Conservation (phyloP, 2,888 invertebrate genomes). For the Lasioglossum leucozonium region DNA sequence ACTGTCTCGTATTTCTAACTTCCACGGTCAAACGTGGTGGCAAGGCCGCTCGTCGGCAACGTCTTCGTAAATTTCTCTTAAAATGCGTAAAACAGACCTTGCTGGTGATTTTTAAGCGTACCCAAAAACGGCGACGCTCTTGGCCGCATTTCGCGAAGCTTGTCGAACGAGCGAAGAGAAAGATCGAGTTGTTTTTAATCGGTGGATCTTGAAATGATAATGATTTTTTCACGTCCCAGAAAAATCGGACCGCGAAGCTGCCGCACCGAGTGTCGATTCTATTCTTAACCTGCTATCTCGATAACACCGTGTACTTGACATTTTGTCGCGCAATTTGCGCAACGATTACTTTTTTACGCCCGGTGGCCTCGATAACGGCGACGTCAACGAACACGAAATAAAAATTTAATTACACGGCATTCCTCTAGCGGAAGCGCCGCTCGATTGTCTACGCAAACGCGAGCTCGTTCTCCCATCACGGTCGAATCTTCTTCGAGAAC, state of each 20-base stretch:
- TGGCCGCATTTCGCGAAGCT: not conserved
- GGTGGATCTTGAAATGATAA: not conserved
- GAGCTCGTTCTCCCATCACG: not conserved
- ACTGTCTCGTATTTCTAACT: not conserved
- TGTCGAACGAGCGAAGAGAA: not conserved
- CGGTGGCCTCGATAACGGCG: not conserved
- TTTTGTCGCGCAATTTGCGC: conserved; percentile 25
- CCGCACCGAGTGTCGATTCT: not conserved
- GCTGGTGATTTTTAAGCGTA: not conserved
- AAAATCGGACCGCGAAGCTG: not conserved
- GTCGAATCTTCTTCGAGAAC: not conserved
- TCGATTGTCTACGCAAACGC: not conserved
- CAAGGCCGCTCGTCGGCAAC: not conserved
- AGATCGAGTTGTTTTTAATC: not conserved
- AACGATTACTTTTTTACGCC: conserved; percentile 20
- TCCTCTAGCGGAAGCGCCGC: not conserved
- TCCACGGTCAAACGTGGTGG: not conserved
- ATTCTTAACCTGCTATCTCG: conserved; percentile 6
- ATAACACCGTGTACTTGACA: conserved; percentile 19
- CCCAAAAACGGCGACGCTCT: not conserved
- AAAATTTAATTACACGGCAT: not conserved
- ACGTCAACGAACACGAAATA: not conserved
- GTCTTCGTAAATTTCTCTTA: not conserved
- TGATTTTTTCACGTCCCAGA: not conserved
- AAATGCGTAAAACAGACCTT: not conserved